Base-by-base conservation (phyloP, 1,140 invertebrate genomes). In the Proales similis region DNA sequence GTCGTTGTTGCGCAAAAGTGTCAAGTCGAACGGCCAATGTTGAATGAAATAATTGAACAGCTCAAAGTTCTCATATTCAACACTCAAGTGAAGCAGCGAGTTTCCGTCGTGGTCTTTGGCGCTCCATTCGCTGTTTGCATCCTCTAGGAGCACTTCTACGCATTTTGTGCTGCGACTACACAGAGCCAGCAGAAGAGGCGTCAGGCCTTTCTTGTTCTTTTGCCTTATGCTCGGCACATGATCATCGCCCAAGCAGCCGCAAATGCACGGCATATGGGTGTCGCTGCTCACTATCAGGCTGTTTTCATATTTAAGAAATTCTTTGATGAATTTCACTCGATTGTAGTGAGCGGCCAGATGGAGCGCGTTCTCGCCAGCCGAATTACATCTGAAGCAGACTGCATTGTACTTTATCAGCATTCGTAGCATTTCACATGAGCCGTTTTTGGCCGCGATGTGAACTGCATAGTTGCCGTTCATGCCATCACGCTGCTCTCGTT, bases 401-500 rank as follows among this genome's bases (percentile, higher is more conserved):
- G 51, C 20, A n/a, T 57, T 57, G 51, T 57, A 57, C 30, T 57
- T 57, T 11, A 57, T 57, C 1, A 57, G 36, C 19, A 57, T 20
- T 5, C 17, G 27, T 2, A 57, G 20, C 22, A 57, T 57, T 42
- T 57, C 51, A 17, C 17, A 42, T n/a, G 51, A 57, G 2, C 51
- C 51, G 45, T 39, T 57, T 42, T 57, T 57, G 11, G 51, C 51
- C 0, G 36, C 33, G 24, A 57, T 9, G 20, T 57, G 51, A 14
- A 57, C 45, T 4, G 36, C n/a, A 9, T 20, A 57, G 20, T 42
- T 57, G 14, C 51, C 51, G 19, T 42, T 57, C 17, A 27, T 4
- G 7, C 36, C 17, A 57, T 57, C 32, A 9, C 24, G 4, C 0
- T 32, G 19, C 3, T 57, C 38, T n/a, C 22, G 11, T 17, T 14